Evolutionary conservation across 2,113 vertebrate species (phyloP), one percentile per base, ranked within the genome.

Genomic region (Theristicus caerulescens): DNA sequence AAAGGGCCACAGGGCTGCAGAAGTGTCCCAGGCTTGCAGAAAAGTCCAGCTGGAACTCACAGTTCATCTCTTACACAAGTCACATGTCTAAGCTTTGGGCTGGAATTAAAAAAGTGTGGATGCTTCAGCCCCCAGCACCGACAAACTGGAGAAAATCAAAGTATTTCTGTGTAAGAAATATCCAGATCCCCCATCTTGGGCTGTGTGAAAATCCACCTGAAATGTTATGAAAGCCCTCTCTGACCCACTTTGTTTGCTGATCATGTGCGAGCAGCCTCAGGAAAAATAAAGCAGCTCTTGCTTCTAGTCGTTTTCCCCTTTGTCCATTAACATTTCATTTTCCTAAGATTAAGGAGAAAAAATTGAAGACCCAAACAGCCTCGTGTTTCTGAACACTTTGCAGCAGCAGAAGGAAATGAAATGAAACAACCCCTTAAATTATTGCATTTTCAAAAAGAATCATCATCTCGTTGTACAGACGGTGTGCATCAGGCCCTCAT

Each of bases 381-480:
- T 79, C 6, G 0, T 86, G 52, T 95, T 92, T 86, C 80, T 74
- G 86, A 84, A 65, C 32, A 38, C 76, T 74, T 83, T 47, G 44
- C 73, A 76, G 81, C 85, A 83, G 82, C 44, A 84, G 80, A 76
- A 83, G 77, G 82, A 64, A 86, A 81, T 44, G 57, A 90, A 93
- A 94, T 61, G 65, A 94, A 96, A 74, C 52, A 77, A 62, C 40
- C n/a, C 24, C 27, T 89, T 91, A 93, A 88, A 87, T 76, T 76
- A 94, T 61, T 82, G 46, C 58, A 67, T 93, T 94, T 94, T 97
- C 66, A 94, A 73, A 94, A 91, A 94, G 86, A 96, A 87, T 93
- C 77, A 91, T 93, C 73, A 85, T 84, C 47, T 85, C 3, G 2
- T 94, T 22, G 9, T 94, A 81, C 70, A 89, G 82, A 81, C 72